Percentiles rank a stretch among this genome's conserved stretches.
Evolutionary conservation across 2,797 vertebrate genomes (phyloP).

Genomic region (Psittacula derbiana): DNA sequence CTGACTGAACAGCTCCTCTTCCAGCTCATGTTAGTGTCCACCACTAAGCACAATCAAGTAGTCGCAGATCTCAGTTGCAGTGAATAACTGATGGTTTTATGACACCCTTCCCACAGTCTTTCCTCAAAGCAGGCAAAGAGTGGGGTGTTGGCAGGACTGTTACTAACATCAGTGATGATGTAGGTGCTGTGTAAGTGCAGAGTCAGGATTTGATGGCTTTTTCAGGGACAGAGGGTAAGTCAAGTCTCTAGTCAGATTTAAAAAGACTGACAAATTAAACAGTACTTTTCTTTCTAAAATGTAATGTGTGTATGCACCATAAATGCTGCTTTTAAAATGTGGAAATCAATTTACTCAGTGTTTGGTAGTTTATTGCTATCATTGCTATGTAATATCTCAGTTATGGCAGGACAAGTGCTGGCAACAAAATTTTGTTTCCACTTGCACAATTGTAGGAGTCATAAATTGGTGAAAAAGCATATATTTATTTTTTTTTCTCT

Average conservation of each 20-base stretch:
- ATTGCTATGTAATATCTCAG: not conserved
- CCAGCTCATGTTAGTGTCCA: not conserved
- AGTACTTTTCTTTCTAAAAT: not conserved
- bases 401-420: not conserved
- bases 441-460: not conserved
- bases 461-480: not conserved
- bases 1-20: fast-evolving
- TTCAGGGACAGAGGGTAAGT: not conserved
- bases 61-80: not conserved
- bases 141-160: not conserved
- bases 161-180: too few relatives aligned
- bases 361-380: not conserved
- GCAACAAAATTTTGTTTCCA: slow-evolving; percentile 33
- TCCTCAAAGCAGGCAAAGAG: not conserved
- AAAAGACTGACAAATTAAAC: not conserved
- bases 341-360: not conserved
- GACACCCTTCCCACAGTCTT: not conserved
- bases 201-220: not conserved
- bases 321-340: not conserved
- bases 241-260: not conserved
- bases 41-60: not conserved
- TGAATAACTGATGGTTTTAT: not conserved
- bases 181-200: not conserved
- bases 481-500: not conserved
- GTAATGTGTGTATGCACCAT: fast-evolving